Conservation (phyloP, 1,140 invertebrate species). For the Drosophila subpulchrella region DNA sequence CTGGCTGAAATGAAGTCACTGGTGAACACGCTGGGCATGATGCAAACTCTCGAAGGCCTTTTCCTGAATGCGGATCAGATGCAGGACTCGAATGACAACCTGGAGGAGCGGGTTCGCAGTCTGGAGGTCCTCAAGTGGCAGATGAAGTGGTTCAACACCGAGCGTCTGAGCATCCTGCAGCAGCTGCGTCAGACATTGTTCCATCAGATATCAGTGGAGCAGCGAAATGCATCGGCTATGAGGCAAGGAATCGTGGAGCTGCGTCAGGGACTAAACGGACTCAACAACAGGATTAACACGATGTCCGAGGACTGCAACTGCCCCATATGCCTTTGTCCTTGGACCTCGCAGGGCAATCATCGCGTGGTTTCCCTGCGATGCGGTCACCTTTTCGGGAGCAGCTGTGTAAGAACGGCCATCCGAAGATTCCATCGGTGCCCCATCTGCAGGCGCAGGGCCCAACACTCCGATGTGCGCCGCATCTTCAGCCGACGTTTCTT, state of each 20-base stretch:
- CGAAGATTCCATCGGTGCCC: background rate
- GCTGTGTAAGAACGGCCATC: background rate
- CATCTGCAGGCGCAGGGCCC: conserved; percentile 3
- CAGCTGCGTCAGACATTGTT: background rate
- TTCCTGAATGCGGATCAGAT: background rate
- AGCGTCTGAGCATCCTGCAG: background rate
- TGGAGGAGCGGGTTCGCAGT: background rate
- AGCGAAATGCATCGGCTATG: background rate
- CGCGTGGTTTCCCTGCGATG: background rate
- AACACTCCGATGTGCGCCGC: background rate
- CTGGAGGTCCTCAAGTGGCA: background rate
- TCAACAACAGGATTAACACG: background rate
- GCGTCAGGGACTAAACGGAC: background rate
- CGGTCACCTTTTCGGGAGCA: background rate
- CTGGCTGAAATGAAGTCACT: background rate
- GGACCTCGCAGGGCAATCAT: background rate
- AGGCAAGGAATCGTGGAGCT: background rate
- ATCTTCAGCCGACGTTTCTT: background rate
- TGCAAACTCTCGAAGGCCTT: background rate
- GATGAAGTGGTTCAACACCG: background rate
- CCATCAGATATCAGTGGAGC: background rate
- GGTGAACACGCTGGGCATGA: background rate
- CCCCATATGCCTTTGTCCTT: background rate
- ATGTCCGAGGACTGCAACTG: background rate
- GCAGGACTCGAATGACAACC: background rate